Conservation (phyloP, 2,113 vertebrate genomes). For the Psittacula cyanocephala region DNA sequence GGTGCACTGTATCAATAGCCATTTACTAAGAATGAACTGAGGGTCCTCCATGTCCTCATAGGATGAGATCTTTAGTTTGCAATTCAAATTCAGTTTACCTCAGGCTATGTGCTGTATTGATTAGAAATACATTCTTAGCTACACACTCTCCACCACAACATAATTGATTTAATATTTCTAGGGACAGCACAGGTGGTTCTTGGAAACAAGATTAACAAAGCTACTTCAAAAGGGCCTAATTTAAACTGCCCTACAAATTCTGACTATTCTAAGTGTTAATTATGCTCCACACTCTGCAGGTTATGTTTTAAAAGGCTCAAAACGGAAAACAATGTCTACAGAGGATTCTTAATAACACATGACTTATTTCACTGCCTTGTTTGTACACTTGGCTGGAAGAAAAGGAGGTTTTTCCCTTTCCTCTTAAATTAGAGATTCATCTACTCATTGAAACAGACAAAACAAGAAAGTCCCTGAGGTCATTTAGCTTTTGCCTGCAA, state of each 20-base stretch:
- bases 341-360: conserved; percentile 41
- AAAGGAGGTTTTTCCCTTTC: not conserved
- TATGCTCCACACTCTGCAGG: conserved; percentile 17
- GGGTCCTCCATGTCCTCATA: not conserved
- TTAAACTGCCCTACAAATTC: not conserved
- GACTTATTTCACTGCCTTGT: conserved; percentile 31
- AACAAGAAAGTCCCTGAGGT: conserved; percentile 35
- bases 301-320: conserved; percentile 47
- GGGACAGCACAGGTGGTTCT: not conserved
- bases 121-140: conserved; percentile 8
- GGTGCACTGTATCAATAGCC: not conserved
- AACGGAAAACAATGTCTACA: conserved; percentile 31
- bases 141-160: not conserved
- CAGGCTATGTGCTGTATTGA: conserved; percentile 20
- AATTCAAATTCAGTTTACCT: conserved; percentile 39
- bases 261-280: conserved; percentile 1
- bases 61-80: not conserved
- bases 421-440: conserved; percentile 38
- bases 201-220: conserved; percentile 36
- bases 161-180: conserved; percentile 1
- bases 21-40: not conserved
- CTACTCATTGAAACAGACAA: conserved; percentile 57
- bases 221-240: conserved; percentile 3
- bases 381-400: conserved; percentile 27
- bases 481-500: conserved; percentile 28